phyloP scores from a whole-genome alignment of 2,888 invertebrate genomes.

The Oxyteleia sp. region DNA sequence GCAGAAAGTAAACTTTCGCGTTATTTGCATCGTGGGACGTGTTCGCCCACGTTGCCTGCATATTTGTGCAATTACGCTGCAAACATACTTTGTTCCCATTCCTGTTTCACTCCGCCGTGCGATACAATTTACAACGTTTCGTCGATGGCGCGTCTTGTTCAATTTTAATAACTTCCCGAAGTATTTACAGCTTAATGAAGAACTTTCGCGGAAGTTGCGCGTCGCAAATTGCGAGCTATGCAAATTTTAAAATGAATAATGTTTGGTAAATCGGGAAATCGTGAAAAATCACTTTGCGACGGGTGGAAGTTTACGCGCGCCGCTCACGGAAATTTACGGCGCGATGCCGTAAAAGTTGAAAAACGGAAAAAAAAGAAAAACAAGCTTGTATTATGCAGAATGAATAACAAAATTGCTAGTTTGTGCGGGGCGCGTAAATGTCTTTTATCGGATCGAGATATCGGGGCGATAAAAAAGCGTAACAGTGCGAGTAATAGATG shows the following conservation, averaged over 20 bases:
- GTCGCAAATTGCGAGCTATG: conserved; percentile 56
- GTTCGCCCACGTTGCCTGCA: neutral
- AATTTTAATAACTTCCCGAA: conserved; percentile 60
- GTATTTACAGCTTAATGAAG: conserved; percentile 62
- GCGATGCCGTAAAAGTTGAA: conserved; percentile 38
- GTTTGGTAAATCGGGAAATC: conserved; percentile 48
- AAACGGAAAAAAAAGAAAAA: neutral
- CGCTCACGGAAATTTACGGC: conserved; percentile 37
- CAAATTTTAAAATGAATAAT: conserved; percentile 66
- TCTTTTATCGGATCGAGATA: conserved; percentile 41
- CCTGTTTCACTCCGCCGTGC: conserved; percentile 8
- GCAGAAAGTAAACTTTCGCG: neutral
- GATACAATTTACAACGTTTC: conserved; percentile 29
- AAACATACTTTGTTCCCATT: conserved; percentile 19
- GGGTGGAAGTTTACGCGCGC: conserved; percentile 37
- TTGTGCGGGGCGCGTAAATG: conserved; percentile 33
- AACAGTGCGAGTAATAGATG: conserved; percentile 35
- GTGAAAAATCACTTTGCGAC: conserved; percentile 60
- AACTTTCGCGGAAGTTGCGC: conserved; percentile 50
- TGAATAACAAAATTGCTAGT: conserved; percentile 31
- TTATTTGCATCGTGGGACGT: neutral
- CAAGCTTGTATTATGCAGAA: conserved; percentile 27
- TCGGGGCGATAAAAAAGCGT: conserved; percentile 41
- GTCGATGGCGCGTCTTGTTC: conserved; percentile 51
- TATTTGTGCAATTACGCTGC: conserved; percentile 22